Conservation (phyloP, 1,140 invertebrate species). For the Zaprionus camerounensis region DNA sequence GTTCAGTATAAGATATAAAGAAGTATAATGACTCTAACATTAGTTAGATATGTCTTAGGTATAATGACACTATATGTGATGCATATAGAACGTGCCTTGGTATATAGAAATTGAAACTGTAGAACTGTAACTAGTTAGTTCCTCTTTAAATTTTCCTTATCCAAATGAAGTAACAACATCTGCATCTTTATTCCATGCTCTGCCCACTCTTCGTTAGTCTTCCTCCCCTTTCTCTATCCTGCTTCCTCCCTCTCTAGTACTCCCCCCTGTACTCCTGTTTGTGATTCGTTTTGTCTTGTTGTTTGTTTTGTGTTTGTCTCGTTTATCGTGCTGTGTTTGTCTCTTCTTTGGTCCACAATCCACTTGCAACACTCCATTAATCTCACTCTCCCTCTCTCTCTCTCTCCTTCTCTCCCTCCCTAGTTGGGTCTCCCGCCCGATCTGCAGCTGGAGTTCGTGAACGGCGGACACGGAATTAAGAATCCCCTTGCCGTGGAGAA, state of each 20-base stretch:
- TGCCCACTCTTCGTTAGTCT: too few relatives aligned
- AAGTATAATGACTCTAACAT: too few relatives aligned
- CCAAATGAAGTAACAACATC: too few relatives aligned
- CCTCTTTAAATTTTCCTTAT: too few relatives aligned
- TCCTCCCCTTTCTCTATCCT: not conserved
- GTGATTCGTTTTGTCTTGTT: slow-evolving; percentile 3
- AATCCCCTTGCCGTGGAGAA: slow-evolving; percentile 95
- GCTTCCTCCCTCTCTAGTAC: not conserved
- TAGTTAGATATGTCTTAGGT: too few relatives aligned
- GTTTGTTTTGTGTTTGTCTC: slow-evolving; percentile 3
- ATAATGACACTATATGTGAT: too few relatives aligned
- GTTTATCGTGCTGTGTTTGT: slow-evolving; percentile 43
- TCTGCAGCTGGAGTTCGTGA: slow-evolving; percentile 97
- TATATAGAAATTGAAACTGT: too few relatives aligned
- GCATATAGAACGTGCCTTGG: too few relatives aligned
- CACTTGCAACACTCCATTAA: not conserved
- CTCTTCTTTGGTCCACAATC: slow-evolving; percentile 5
- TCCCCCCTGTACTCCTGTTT: not conserved
- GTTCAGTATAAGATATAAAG: too few relatives aligned
- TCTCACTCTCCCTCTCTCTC: slow-evolving; percentile 10
- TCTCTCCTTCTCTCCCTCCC: slow-evolving; percentile 14
- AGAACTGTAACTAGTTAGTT: too few relatives aligned
- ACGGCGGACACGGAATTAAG: slow-evolving; percentile 99
- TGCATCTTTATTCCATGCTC: too few relatives aligned
- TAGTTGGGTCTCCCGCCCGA: slow-evolving; percentile 94